Evolutionary conservation across 2,797 vertebrate genomes (phyloP).

Genomic region (Sphenopsis melanotis): DNA sequence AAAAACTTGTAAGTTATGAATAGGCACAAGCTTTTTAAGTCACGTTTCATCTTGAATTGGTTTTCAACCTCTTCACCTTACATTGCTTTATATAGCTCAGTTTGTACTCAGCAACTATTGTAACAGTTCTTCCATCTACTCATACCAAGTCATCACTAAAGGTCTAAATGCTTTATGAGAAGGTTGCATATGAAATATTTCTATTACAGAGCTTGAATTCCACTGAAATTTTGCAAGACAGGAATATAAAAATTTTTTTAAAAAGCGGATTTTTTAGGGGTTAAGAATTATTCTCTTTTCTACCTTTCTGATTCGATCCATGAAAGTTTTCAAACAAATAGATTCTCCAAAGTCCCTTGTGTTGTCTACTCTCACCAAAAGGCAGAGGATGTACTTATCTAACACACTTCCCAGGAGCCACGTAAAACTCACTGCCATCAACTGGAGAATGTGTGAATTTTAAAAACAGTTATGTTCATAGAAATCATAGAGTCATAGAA

Average conservation of each 20-base stretch:
- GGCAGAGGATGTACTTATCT: neutral
- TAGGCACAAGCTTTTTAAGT: neutral
- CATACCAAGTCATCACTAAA: neutral
- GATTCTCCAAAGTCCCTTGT: neutral
- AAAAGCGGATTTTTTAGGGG: neutral
- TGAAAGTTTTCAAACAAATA: neutral
- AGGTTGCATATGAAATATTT: neutral
- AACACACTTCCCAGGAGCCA: neutral
- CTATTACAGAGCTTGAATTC: neutral
- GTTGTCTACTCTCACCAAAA: neutral
- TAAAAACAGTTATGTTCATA: neutral
- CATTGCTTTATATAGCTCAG: neutral
- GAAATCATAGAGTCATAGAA: neutral
- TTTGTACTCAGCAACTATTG: neutral
- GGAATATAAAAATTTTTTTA: neutral
- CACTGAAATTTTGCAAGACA: neutral
- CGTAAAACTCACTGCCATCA: neutral
- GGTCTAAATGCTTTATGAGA: neutral
- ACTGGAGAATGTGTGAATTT: neutral
- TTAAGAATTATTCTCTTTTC: neutral
- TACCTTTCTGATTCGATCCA: neutral
- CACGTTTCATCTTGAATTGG: neutral
- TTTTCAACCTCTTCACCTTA: neutral
- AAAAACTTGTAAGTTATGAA: neutral
- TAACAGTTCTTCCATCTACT: neutral